Base-by-base conservation (phyloP, 2,888 invertebrate species). In the Brachypterus glaber region DNA sequence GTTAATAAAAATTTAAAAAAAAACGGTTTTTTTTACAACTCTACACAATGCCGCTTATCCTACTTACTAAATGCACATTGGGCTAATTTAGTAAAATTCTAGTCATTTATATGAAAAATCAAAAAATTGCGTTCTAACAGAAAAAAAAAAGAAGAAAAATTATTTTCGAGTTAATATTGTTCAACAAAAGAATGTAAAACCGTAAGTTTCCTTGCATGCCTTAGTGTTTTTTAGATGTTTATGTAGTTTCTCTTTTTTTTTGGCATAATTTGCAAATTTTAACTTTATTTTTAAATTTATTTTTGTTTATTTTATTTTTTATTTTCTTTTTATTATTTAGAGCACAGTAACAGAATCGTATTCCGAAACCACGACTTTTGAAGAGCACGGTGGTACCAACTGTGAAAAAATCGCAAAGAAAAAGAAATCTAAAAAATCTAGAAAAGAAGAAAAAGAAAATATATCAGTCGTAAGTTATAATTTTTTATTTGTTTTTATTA, bases 361-460 rank as follows among this genome's bases (percentile, higher is more conserved):
- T 48, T 54, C 61, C 30, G 64, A 61, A 56, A 63, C 58, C 9
- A 58, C 60, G n/a, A 62, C 60, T 2, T 46, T 54, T 39, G 57
- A 60, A 40, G 48, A 60, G 40, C 47, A 54, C 3, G 51, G 50
- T 34, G 47, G 49, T 2, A 49, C 47, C 18, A n/a, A n/a, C n/a
- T 57, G 58, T 30, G 61, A 59, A 32, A 62, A 57, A 41, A 52
- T 52, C 11, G 41, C 64, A 35, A 66, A 66, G 53, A 76, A 73
- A 59, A 74, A 72, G 62, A 76, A 76, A 58, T 68, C 72, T 38
- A 78, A 76, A 65, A 78, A 76, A 58, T 71, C 70, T 34, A 74
- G 76, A 59, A 77, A 74, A 55, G 75, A 75, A 46, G 76, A 77
- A 53, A 77, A 76, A 61, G 76, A 78, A 57, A 78, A 77, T 55